Percentiles rank a stretch among this genome's conserved stretches.
phyloP scores from a whole-genome alignment of 2,113 vertebrate species.

The Synodontis membranacea region DNA sequence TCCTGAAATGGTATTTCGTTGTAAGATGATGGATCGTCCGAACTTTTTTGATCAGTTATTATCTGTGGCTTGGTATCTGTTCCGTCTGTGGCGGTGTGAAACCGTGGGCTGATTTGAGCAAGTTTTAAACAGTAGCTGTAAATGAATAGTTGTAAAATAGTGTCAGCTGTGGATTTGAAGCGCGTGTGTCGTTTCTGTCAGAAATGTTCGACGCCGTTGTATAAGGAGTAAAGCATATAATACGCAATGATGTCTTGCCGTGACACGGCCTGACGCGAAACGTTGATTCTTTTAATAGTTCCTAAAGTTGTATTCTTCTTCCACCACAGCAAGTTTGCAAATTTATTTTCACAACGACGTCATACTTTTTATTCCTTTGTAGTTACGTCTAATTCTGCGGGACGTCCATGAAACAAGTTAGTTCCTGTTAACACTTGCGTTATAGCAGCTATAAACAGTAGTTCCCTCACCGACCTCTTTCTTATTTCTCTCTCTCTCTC shows the following conservation, averaged over 20 bases:
- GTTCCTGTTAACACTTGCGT: background rate
- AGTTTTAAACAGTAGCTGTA: background rate
- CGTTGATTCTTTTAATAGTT: background rate
- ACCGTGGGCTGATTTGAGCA: background rate
- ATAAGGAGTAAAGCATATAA: background rate
- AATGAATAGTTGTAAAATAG: background rate
- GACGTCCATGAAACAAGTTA: background rate
- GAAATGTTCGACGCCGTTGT: background rate
- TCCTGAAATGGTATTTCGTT: background rate
- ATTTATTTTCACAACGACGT: background rate
- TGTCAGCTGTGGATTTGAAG: background rate
- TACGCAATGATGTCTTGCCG: background rate
- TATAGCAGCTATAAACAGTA: background rate
- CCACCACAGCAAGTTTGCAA: background rate
- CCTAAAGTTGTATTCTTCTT: background rate
- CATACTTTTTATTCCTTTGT: background rate
- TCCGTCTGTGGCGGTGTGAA: background rate
- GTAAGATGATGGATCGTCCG: constrained; percentile 8
- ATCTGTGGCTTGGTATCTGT: background rate
- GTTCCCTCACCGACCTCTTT: background rate
- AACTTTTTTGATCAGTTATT: constrained; percentile 3
- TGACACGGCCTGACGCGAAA: background rate
- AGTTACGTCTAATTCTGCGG: background rate
- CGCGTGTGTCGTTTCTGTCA: background rate
- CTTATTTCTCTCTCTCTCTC: too few relatives aligned